Percentiles rank a stretch among this genome's conserved stretches.
Conservation (phyloP, 92 coral and sea anemone genomes). For the Porites divaricata region DNA sequence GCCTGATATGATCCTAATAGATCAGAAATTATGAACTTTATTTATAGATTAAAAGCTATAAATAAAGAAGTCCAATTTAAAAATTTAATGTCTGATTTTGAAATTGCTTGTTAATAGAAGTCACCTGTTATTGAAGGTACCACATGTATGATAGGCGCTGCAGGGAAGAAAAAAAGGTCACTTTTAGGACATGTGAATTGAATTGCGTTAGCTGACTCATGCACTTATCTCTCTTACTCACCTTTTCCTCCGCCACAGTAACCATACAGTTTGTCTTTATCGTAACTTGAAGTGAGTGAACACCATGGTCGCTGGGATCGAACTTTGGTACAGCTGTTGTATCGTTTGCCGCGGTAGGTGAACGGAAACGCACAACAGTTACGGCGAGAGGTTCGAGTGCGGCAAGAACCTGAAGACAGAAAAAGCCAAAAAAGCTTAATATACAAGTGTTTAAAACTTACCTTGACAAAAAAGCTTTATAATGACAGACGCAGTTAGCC, state of each 20-base stretch:
- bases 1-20: no score
- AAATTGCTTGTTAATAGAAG: neutral
- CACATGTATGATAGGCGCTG: neutral
- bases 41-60: no score
- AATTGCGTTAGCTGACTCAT: no score
- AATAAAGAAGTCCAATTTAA: no score
- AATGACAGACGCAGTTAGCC: neutral
- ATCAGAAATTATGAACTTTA: no score
- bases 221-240: neutral
- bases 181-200: no score
- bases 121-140: neutral
- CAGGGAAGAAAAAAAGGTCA: neutral
- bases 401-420: conserved; percentile 21
- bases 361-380: conserved; percentile 78
- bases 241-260: conserved; percentile 49
- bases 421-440: neutral
- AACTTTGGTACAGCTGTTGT: conserved; percentile 58
- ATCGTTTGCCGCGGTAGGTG: conserved; percentile 64
- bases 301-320: conserved; percentile 70
- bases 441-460: neutral
- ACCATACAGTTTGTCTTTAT: conserved; percentile 62
- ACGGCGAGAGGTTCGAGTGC: conserved; percentile 8
- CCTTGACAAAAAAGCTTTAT: no score
- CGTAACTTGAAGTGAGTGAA: conserved; percentile 71
- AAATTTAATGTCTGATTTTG: no score